Base-by-base conservation (phyloP, 2,797 vertebrate species). In the Eurystomus glaucurus region DNA sequence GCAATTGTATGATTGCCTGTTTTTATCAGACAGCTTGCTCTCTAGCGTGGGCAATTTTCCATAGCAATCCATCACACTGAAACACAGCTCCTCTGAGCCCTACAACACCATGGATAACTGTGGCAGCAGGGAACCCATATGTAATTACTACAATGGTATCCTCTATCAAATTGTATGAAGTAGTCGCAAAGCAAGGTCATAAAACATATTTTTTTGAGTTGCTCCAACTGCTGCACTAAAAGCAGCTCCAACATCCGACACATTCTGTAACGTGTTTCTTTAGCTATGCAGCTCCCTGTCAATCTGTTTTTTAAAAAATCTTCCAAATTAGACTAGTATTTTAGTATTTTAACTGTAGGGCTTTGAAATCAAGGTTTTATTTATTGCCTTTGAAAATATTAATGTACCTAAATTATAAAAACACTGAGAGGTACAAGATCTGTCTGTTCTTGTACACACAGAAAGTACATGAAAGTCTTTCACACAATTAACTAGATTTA, bases 141-240 rank as follows among this genome's bases (percentile, higher is more conserved):
- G 77, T 93, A 97, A 96, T 96, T 96, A 87, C 95, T 46, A 9
- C 85, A 94, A 37, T 93, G 83, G 89, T 95, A 85, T 80, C 79
- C 79, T 83, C 61, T 57, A 65, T 76, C 61, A 93, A 90, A 94
- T 87, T 71, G 66, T n/a, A 89, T 64, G 75, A 91, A 87, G 75
- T 91, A 70, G 35, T 85, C 25, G 0, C 85, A 81, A 75, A 90
- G 85, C 60, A 86, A 97, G 77, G 93, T 96, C 88, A 93, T 60
- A 84, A 89, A 87, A 88, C 88, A 71, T 16, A 10, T 8, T n/a
- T 45, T 28, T 65, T 17, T 65, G 16, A 43, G 35, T 71, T 74
- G 33, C 85, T 96, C 81, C 65, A 75, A 46, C 79, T 90, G 74
- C 62, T 52, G 28, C 71, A 33, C 28, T 91, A 28, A 77, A 84